Percentiles rank a stretch among this genome's conserved stretches.
Evolutionary conservation across 1,140 invertebrate species (phyloP).

Genomic region (Bombus picipes): DNA sequence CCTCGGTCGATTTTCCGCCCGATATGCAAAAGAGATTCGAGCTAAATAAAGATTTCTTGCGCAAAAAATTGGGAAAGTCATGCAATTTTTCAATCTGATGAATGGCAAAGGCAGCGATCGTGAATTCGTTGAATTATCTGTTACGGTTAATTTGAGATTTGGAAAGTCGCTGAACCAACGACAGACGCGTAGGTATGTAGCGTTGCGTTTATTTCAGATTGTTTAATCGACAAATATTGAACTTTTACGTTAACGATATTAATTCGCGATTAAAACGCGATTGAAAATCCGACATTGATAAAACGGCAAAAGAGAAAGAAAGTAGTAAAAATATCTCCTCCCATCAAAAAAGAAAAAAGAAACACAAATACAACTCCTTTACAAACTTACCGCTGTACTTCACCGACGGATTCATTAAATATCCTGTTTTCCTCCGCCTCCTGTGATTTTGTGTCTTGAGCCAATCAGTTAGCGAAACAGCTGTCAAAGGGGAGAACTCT

Average conservation of each 20-base stretch:
- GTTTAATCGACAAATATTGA: not conserved
- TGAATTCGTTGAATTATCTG: not conserved
- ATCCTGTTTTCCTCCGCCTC: conserved; percentile 3
- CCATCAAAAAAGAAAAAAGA: rapidly evolving
- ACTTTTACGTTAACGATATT: too few relatives aligned
- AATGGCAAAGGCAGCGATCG: too few relatives aligned
- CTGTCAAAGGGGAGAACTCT: not conserved
- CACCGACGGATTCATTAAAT: conserved; percentile 71
- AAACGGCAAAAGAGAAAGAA: too few relatives aligned
- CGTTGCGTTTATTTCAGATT: not conserved
- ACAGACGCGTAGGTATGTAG: too few relatives aligned
- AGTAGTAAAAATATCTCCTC: too few relatives aligned
- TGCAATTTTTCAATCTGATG: not conserved
- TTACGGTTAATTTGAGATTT: rapidly evolving
- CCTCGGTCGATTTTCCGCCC: too few relatives aligned
- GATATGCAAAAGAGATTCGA: too few relatives aligned
- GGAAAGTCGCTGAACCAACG: not conserved
- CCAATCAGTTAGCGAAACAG: not conserved
- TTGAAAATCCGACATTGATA: too few relatives aligned
- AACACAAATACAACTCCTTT: too few relatives aligned
- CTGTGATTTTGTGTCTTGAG: not conserved
- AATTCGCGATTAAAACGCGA: too few relatives aligned
- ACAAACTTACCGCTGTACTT: conserved; percentile 67
- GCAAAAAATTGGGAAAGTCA: not conserved
- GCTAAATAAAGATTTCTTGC: too few relatives aligned